phyloP scores from a whole-genome alignment of 92 coral and sea anemone species.

The Heliopora coerulea region DNA sequence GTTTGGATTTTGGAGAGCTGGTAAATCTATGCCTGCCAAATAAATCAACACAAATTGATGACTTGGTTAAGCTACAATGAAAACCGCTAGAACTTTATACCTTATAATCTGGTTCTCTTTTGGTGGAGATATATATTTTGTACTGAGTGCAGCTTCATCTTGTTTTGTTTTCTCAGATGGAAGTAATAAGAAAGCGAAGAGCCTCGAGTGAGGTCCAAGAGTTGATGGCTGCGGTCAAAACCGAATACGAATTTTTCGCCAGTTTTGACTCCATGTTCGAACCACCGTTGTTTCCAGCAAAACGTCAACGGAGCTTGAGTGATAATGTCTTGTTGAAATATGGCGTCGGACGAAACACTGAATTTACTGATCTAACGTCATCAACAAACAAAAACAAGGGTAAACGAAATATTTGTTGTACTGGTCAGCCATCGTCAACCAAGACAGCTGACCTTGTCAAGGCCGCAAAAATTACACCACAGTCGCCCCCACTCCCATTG shows the following conservation, averaged over 20 bases:
- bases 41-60: no score
- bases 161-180: constrained; percentile 18
- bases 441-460: background rate
- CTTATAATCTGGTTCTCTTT: no score
- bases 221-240: constrained; percentile 23
- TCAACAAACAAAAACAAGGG: no score
- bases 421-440: background rate
- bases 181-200: constrained; percentile 17
- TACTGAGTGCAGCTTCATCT: no score
- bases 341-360: background rate
- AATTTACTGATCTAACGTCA: background rate
- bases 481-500: no score
- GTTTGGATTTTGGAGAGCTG: no score
- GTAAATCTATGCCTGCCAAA: no score
- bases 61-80: no score
- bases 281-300: background rate
- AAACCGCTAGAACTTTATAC: no score
- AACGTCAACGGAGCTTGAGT: constrained; percentile 28
- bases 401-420: no score
- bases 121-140: no score
- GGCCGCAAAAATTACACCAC: no score
- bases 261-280: constrained; percentile 1
- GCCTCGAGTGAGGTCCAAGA: constrained; percentile 26
- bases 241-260: constrained; percentile 27
- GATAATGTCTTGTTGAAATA: background rate